Evolutionary conservation across 2,888 invertebrate species (phyloP), one percentile per base, ranked within the genome.

Genomic region (Drepanosiphum platanoidis): DNA sequence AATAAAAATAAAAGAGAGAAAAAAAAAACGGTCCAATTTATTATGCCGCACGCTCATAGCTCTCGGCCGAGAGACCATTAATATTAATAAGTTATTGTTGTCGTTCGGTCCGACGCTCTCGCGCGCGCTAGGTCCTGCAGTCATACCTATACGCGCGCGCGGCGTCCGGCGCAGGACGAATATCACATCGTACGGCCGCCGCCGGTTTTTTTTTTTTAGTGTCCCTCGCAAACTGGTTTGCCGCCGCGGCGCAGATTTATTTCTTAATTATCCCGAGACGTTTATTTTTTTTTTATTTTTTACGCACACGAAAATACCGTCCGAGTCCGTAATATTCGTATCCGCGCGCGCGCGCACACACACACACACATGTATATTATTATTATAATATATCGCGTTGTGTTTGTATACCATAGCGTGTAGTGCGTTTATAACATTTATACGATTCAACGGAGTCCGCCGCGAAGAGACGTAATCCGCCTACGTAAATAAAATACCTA

Each of bases 181-280:
- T 42, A 42, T n/a, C n/a, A n/a, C 1, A 15, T 3, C 46, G 9
- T 8, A n/a, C 13, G 3, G 52, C 11, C 42, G 52, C 18, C 52
- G 52, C 52, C 18, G 22, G 52, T 18, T 42, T 3, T 3, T 42
- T 42, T 42, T 42, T 8, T 42, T 18, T 5, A 22, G 22, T 61
- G 3, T 81, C 52, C 71, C 68, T 9, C 36, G 39, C 22, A 72
- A 82, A 82, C 82, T 82, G 82, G 82, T 82, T 72, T 82, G 61
- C 30, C 15, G n/a, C 52, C 11, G 36, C 39, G 1, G 34, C n/a
- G n/a, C 71, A 61, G 72, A 82, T 82, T 82, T 82, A 82, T 82
- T 82, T 82, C 82, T 82, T 82, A 82, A 82, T 82, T 72, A 82
- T 82, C 39, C 36, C 52, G 34, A 5, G 58, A 61, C 36, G 30